Evolutionary conservation across 2,113 vertebrate genomes (phyloP).

Genomic region (Emydocephalus ijimae): DNA sequence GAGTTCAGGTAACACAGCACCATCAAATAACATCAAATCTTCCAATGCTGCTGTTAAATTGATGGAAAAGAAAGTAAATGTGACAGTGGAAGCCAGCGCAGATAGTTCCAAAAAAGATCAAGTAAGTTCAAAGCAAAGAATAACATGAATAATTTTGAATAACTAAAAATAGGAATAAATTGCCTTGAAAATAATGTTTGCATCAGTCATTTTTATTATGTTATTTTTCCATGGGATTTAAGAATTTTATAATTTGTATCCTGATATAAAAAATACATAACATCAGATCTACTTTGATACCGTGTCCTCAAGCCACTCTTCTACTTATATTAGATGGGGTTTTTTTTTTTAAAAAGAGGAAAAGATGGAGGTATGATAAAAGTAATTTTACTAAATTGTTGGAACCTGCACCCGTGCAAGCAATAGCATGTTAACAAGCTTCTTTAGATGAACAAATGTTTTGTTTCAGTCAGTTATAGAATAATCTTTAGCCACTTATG

Average conservation of each 20-base stretch:
- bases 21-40: slow-evolving; percentile 77
- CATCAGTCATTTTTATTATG: neutral
- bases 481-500: neutral
- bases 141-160: slow-evolving; percentile 25
- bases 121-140: slow-evolving; percentile 72
- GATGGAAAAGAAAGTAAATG: slow-evolving; percentile 72
- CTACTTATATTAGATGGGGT: neutral
- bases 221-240: neutral
- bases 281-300: neutral
- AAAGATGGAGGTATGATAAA: neutral
- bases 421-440: neutral
- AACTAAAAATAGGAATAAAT: slow-evolving; percentile 23
- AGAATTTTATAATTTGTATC: neutral
- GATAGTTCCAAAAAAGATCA: slow-evolving; percentile 98
- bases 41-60: slow-evolving; percentile 72
- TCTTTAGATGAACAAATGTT: neutral
- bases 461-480: neutral
- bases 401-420: neutral
- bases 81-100: slow-evolving; percentile 81
- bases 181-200: neutral
- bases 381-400: neutral
- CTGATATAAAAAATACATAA: neutral
- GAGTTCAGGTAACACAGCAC: slow-evolving; percentile 71
- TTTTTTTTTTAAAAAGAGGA: neutral
- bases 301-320: too few species aligned